These are phyloP conservation scores for Leptopilina clavipes DNA, from an alignment of 1,140 invertebrate species.

Conservation along the genomic window DNA sequence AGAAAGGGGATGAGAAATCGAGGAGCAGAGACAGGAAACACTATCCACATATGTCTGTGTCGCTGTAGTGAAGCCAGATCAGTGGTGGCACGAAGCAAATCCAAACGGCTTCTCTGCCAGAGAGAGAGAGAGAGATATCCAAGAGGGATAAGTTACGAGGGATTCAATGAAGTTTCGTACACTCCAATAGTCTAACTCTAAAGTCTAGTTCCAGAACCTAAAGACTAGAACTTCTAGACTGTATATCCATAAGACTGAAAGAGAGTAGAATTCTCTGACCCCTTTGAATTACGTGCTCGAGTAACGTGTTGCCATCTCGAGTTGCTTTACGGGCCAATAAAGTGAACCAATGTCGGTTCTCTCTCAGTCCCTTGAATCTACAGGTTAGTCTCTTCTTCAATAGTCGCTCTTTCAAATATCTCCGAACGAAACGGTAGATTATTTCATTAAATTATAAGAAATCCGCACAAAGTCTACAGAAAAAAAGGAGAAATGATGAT, in stretches of 20 bases:
- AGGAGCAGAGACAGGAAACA: neutral
- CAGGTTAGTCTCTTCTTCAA: neutral
- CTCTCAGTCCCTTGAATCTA: neutral
- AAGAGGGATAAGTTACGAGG: neutral
- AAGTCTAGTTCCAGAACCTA: neutral
- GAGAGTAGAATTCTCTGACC: constrained; percentile 10
- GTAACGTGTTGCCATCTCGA: constrained; percentile 7
- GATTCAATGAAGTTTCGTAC: neutral
- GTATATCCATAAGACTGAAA: neutral
- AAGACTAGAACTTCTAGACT: neutral
- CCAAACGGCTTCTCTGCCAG: constrained; percentile 39
- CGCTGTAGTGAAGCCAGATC: neutral
- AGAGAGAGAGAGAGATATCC: constrained; percentile 16
- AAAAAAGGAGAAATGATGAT: too few species aligned
- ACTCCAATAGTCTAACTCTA: neutral
- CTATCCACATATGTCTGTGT: constrained; percentile 32
- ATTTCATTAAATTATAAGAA: too few species aligned
- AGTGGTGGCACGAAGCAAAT: constrained; percentile 38
- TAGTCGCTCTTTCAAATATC: neutral
- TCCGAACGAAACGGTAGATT: too few species aligned
- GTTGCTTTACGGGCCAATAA: constrained; percentile 18
- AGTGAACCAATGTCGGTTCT: neutral
- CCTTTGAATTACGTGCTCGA: neutral
- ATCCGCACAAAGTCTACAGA: too few species aligned
- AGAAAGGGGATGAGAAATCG: constrained; percentile 11